Conservation (phyloP, 1,140 invertebrate genomes). For the Paraescarpia echinospica region DNA sequence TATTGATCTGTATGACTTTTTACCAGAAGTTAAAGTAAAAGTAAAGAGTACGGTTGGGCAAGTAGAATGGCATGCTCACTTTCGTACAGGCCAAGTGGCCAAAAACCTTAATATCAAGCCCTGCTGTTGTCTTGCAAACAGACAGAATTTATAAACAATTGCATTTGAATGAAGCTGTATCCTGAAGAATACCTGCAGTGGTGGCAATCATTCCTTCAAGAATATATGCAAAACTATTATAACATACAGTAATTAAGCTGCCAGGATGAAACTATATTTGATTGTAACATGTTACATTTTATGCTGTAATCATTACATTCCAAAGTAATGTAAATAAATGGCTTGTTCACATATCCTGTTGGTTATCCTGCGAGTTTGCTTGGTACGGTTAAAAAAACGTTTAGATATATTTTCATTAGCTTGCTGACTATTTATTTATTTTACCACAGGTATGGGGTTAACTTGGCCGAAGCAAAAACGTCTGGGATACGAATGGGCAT, state of each 20-base stretch:
- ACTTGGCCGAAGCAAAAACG: constrained; percentile 67
- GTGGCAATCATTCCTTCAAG: too few relatives aligned
- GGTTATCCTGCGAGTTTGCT: not conserved
- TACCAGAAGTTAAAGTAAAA: too few relatives aligned
- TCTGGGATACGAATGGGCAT: constrained; percentile 73
- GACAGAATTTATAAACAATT: not conserved
- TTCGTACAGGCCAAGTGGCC: not conserved
- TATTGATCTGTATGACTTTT: too few relatives aligned
- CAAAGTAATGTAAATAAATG: not conserved
- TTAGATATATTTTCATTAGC: not conserved
- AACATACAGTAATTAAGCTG: not conserved
- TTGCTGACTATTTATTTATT: not conserved
- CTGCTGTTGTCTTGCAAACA: not conserved
- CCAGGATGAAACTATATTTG: not conserved
- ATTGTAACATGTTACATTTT: not conserved
- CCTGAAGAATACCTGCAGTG: too few relatives aligned
- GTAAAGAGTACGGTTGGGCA: too few relatives aligned
- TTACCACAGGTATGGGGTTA: constrained; percentile 60
- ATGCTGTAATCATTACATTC: too few relatives aligned
- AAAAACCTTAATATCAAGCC: not conserved
- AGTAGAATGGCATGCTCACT: not conserved
- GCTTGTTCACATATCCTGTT: constrained; percentile 20
- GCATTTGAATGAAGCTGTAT: not conserved
- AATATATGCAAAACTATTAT: not conserved
- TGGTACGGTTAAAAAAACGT: not conserved